Evolutionary conservation across 2,797 vertebrate genomes (phyloP), one percentile per base, ranked within the genome.

Genomic region (Falco peregrinus): DNA sequence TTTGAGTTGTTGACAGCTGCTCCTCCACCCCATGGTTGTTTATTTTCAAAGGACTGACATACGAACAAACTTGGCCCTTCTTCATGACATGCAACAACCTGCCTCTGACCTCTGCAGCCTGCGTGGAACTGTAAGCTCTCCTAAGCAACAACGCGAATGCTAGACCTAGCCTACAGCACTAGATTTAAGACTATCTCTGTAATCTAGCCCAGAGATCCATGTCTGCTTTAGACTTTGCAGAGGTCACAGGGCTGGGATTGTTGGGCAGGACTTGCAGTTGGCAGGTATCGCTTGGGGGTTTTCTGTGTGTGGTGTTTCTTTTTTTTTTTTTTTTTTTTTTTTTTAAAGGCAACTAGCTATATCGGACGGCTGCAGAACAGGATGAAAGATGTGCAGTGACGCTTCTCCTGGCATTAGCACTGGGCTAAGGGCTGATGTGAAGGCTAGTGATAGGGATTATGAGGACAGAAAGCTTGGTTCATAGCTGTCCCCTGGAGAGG

Each of bases 151-250:
- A 3, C 0, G 5, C 45, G 45, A 59, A 25, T 28, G 20, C 50
- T 64, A 85, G 79, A 78, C 90, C 84, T 91, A 81, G 85, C 93
- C 87, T 91, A 79, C 61, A 96, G 91, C 80, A 31, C n/a, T 53
- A 33, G 48, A 85, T 88, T 93, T 74, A 64, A 90, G 68, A 43
- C n/a, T 85, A 1, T 37, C 24, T 87, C 57, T 80, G n/a, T 78
- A 28, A 71, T 75, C 82, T 83, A 87, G n/a, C 64, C 82, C 50
- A 33, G 64, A 91, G 73, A 83, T 64, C 79, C 20, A 10, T 24
- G 56, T 87, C 84, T 85, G 33, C 63, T 71, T 43, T 71, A 48
- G 53, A 53, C 63, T 35, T 63, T 71, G 39, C 48, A 70, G 50
- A 80, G 56, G 87, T 63, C 25, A 28, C 0, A 0, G 78, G 81